Evolutionary conservation across 2,113 vertebrate genomes (phyloP).

Genomic region (Echinops telfairi): DNA sequence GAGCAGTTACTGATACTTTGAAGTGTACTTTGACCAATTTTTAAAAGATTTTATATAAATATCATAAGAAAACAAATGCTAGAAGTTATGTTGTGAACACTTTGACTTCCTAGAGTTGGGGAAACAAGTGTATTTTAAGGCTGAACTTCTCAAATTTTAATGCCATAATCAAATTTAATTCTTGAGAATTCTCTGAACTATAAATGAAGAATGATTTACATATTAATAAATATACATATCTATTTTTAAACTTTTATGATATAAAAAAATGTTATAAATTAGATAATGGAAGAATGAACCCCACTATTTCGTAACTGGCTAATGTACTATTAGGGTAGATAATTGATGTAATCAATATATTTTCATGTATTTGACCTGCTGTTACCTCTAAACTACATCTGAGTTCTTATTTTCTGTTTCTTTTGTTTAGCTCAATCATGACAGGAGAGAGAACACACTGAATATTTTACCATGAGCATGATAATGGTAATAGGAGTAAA

Average conservation of each 20-base stretch:
- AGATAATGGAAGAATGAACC: background rate
- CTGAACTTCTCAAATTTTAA: background rate
- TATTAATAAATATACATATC: background rate
- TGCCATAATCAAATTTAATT: background rate
- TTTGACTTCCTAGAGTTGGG: background rate
- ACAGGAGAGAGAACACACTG: background rate
- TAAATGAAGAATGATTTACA: background rate
- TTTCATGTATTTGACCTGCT: background rate
- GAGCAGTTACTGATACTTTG: background rate
- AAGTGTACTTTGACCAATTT: no score
- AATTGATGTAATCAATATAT: background rate
- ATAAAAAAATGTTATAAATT: background rate
- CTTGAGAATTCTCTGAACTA: background rate
- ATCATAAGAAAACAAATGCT: background rate
- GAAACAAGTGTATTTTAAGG: slow-evolving; percentile 1
- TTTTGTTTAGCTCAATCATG: background rate
- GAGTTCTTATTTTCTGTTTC: background rate
- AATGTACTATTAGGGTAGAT: background rate
- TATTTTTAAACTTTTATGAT: background rate
- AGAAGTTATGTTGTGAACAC: background rate
- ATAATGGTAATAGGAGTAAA: background rate
- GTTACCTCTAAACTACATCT: background rate
- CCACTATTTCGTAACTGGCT: background rate
- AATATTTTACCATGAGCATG: background rate
- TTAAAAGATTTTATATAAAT: slow-evolving; percentile 34